A percentile compares a stretch with the other conserved stretches of the same genome.
phyloP scores from a whole-genome alignment of 1,140 invertebrate genomes.

The Zaprionus camerounensis region DNA sequence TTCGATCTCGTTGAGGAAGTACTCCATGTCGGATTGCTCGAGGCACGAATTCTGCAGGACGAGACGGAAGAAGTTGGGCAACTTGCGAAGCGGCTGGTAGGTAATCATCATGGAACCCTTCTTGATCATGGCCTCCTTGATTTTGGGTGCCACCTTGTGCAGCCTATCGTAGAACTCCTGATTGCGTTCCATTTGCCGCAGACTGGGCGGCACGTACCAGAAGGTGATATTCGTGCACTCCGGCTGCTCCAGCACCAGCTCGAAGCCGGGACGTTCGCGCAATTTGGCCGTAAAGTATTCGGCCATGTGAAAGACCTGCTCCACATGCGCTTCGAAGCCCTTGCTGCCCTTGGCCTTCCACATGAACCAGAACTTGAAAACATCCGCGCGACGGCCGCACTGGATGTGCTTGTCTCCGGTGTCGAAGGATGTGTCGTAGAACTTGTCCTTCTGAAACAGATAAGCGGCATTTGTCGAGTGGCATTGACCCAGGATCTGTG shows the following conservation, averaged over 20 bases:
- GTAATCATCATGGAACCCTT: constrained; percentile 97
- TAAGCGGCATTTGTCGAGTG: constrained; percentile 92
- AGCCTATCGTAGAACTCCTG: constrained; percentile 88
- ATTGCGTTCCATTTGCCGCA: constrained; percentile 86
- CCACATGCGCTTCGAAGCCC: constrained; percentile 92
- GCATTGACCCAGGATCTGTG: constrained; percentile 87
- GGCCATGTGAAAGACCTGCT: constrained; percentile 91
- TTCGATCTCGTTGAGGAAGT: constrained; percentile 94
- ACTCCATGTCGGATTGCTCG: constrained; percentile 91
- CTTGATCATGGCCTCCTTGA: constrained; percentile 98
- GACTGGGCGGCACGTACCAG: constrained; percentile 95
- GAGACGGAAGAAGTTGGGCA: constrained; percentile 97
- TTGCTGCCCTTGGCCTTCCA: constrained; percentile 97
- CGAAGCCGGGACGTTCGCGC: constrained; percentile 89
- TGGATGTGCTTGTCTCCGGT: constrained; percentile 97
- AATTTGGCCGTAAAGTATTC: constrained; percentile 89
- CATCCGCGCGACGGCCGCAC: constrained; percentile 95
- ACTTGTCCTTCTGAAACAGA: constrained; percentile 98
- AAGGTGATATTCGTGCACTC: constrained; percentile 98
- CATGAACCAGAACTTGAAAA: constrained; percentile 99
- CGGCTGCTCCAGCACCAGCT: constrained; percentile 90
- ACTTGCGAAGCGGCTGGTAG: constrained; percentile 93
- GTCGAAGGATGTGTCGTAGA: constrained; percentile 96
- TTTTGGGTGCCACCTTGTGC: constrained; percentile 93
- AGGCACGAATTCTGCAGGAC: constrained; percentile 95